Evolutionary conservation across 1,140 invertebrate species (phyloP).

Genomic region (Venturia canescens): DNA sequence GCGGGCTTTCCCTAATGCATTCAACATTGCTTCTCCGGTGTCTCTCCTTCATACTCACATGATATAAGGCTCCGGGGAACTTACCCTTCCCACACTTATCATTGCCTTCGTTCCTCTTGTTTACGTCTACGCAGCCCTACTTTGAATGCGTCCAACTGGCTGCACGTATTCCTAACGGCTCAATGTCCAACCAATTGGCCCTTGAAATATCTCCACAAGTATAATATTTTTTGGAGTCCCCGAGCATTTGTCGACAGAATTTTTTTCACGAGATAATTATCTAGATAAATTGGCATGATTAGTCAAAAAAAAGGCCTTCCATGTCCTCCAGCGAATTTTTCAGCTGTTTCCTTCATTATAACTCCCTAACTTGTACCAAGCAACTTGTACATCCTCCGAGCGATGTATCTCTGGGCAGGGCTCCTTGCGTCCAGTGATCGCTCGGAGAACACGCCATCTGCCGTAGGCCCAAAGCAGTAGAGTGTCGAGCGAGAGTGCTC

Average conservation of each 20-base stretch:
- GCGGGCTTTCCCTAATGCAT: constrained; percentile 68
- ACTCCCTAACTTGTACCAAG: constrained; percentile 24
- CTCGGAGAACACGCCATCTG: constrained; percentile 35
- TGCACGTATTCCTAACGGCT: background rate
- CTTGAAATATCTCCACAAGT: background rate
- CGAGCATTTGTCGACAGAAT: background rate
- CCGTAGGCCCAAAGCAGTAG: constrained; percentile 43
- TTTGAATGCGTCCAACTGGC: background rate
- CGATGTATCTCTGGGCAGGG: constrained; percentile 65
- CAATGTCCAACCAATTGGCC: background rate
- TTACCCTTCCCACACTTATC: constrained; percentile 78
- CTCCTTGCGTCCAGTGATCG: constrained; percentile 53
- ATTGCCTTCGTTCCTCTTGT: constrained; percentile 65
- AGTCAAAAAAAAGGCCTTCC: background rate
- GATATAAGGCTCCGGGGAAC: constrained; percentile 76
- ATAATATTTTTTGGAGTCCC: too few species aligned
- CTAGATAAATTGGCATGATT: background rate
- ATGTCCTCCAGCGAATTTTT: constrained; percentile 35
- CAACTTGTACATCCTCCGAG: constrained; percentile 61
- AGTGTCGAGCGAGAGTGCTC: constrained; percentile 44
- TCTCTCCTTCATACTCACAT: constrained; percentile 68
- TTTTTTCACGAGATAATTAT: too few species aligned
- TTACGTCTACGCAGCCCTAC: constrained; percentile 22
- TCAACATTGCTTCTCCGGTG: constrained; percentile 56
- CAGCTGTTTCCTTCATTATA: constrained; percentile 24